Evolutionary conservation across 2,888 invertebrate genomes (phyloP).

Genomic region (Athalia cordata): DNA sequence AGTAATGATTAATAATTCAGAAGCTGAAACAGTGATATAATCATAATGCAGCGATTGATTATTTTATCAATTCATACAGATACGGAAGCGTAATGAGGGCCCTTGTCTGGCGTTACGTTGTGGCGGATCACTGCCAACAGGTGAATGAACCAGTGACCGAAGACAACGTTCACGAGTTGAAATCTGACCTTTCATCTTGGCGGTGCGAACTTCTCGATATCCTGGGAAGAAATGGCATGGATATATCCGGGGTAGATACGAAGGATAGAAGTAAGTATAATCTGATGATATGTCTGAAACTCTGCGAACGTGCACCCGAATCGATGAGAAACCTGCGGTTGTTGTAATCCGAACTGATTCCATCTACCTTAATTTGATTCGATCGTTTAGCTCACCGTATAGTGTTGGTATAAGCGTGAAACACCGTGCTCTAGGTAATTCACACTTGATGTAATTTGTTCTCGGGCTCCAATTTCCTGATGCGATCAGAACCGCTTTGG

Average conservation of each 20-base stretch:
- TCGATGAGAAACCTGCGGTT: no score
- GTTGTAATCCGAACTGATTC: not conserved
- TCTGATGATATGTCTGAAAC: not conserved
- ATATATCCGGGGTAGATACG: conserved; percentile 83
- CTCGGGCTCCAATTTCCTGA: no score
- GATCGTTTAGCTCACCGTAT: conserved; percentile 15
- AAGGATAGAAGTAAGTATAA: conserved; percentile 82
- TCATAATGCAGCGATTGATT: not conserved
- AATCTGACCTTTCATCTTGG: conserved; percentile 94
- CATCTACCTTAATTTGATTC: conserved; percentile 30
- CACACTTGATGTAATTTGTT: not conserved
- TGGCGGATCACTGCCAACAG: conserved; percentile 88
- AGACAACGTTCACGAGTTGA: conserved; percentile 95
- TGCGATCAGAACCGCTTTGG: no score
- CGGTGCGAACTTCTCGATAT: conserved; percentile 94
- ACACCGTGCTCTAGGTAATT: not conserved
- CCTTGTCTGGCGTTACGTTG: conserved; percentile 93
- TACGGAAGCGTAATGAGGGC: conserved; percentile 92
- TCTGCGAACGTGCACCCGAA: no score
- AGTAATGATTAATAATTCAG: not conserved
- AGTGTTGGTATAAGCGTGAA: not conserved
- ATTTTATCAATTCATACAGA: conserved; percentile 59
- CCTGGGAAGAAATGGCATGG: conserved; percentile 90
- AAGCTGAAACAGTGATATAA: not conserved
- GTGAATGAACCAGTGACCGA: conserved; percentile 93